phyloP scores from a whole-genome alignment of 2,888 invertebrate genomes.

The Agriopis leucophaearia region DNA sequence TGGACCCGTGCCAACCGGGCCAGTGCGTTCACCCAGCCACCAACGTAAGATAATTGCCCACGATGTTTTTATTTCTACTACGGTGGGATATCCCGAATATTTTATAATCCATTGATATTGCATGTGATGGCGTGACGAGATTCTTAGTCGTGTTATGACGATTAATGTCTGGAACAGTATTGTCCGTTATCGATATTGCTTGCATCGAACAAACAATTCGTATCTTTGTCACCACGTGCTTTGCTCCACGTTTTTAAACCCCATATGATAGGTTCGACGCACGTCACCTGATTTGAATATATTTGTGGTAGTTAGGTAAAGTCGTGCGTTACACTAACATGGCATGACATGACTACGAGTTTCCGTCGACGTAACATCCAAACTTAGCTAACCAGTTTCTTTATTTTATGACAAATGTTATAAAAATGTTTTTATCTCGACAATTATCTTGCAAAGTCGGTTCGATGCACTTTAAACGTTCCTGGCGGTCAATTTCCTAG shows the following conservation, averaged over 20 bases:
- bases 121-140: conserved; percentile 18
- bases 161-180: neutral
- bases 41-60: conserved; percentile 65
- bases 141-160: conserved; percentile 9
- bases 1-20: conserved; percentile 82
- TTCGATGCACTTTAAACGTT: conserved; percentile 62
- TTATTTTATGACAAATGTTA: conserved; percentile 58
- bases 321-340: conserved; percentile 27
- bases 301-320: conserved; percentile 16
- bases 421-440: conserved; percentile 56
- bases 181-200: neutral
- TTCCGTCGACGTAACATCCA: conserved; percentile 17
- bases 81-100: conserved; percentile 64
- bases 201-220: neutral
- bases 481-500: conserved; percentile 41
- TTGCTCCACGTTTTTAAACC: neutral
- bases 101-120: conserved; percentile 46
- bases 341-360: conserved; percentile 6
- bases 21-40: conserved; percentile 82
- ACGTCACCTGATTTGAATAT: conserved; percentile 8
- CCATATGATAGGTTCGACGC: neutral
- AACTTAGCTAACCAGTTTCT: conserved; percentile 52
- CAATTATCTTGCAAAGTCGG: conserved; percentile 52
- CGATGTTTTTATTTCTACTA: conserved; percentile 73
- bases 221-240: neutral